Evolutionary conservation across 1,140 invertebrate species (phyloP).

Genomic region (Dinothrombium tinctorium): DNA sequence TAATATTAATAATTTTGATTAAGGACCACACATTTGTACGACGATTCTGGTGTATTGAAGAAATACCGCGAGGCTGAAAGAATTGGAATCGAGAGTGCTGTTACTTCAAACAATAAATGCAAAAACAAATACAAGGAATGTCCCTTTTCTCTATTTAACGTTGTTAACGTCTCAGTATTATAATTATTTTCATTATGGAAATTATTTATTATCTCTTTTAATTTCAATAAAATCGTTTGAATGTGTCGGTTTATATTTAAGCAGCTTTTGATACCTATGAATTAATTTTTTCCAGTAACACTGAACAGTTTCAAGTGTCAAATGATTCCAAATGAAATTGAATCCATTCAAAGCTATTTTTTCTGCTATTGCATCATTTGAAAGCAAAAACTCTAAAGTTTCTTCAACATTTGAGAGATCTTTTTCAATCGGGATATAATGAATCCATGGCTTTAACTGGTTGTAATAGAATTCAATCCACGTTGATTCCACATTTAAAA

Average conservation of each 20-base stretch:
- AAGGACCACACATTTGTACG: too few species aligned
- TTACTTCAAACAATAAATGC: too few species aligned
- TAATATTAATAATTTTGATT: too few species aligned
- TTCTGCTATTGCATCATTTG: conserved; percentile 44
- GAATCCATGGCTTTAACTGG: conserved; percentile 74
- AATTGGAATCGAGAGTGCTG: too few species aligned
- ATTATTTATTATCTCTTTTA: too few species aligned
- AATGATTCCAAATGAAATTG: conserved; percentile 55
- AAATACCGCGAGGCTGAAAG: too few species aligned
- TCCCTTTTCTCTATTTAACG: too few species aligned
- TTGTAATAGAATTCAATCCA: conserved; percentile 93
- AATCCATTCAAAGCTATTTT: conserved; percentile 57
- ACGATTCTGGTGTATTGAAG: too few species aligned
- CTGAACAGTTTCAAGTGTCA: conserved; percentile 51
- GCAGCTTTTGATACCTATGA: conserved; percentile 38
- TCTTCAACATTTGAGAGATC: conserved; percentile 39
- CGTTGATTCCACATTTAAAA: conserved; percentile 81
- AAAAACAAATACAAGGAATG: too few species aligned
- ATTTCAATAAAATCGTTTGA: too few species aligned
- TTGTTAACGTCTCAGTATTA: too few species aligned
- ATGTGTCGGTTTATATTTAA: conserved; percentile 3
- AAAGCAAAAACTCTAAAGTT: conserved; percentile 47
- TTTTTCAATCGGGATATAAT: conserved; percentile 83
- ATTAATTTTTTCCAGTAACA: conserved; percentile 72
- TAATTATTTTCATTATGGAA: too few species aligned